Conservation (phyloP, 2,113 vertebrate genomes). For the Aspidoscelis tigris region DNA sequence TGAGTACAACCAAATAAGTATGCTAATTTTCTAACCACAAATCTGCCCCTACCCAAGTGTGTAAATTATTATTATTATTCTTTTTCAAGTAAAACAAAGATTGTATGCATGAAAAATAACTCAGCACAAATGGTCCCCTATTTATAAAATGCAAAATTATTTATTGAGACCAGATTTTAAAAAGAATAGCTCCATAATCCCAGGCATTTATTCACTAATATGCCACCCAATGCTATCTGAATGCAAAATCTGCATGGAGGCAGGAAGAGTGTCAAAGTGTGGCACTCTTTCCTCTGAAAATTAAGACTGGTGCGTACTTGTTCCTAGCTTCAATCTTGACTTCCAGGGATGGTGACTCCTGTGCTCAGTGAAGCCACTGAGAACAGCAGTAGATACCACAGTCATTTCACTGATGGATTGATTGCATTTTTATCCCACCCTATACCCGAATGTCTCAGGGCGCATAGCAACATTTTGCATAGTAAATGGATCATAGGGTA, state of each 20-base stretch:
- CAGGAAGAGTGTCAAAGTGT: too few relatives aligned
- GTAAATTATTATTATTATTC: background rate
- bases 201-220: background rate
- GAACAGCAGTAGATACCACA: too few relatives aligned
- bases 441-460: too few relatives aligned
- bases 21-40: background rate
- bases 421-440: too few relatives aligned
- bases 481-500: background rate
- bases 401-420: too few relatives aligned
- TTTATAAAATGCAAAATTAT: slow-evolving; percentile 8
- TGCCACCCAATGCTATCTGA: background rate
- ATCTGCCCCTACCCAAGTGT: background rate
- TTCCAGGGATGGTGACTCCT: too few relatives aligned
- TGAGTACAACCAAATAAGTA: slow-evolving; percentile 3
- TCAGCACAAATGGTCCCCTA: background rate
- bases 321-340: too few relatives aligned
- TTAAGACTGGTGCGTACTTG: too few relatives aligned
- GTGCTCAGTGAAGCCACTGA: too few relatives aligned
- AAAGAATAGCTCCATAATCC: background rate
- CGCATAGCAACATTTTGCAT: too few relatives aligned
- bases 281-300: too few relatives aligned
- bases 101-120: slow-evolving; percentile 21
- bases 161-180: background rate
- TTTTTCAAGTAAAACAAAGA: slow-evolving; percentile 20
- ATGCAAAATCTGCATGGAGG: too few relatives aligned